Evolutionary conservation across 92 coral and sea anemone genomes (phyloP).

Genomic region (Phymanthus crucifer): DNA sequence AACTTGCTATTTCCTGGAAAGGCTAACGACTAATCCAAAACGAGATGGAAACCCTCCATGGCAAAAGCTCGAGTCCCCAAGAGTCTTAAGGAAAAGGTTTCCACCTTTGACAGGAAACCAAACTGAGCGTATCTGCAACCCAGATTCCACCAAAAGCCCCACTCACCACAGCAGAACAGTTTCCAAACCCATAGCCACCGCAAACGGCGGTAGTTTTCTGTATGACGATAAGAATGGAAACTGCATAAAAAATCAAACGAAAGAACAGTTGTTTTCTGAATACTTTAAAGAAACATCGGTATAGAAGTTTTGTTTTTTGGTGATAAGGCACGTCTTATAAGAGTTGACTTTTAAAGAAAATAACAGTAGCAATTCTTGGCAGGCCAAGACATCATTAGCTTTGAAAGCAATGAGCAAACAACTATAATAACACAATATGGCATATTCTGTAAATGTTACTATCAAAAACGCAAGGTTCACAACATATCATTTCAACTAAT

Average conservation of each 20-base stretch:
- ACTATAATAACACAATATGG: not conserved
- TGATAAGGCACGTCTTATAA: not conserved
- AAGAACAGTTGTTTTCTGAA: not conserved
- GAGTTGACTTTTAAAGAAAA: not conserved
- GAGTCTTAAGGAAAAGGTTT: constrained; percentile 25
- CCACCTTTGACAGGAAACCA: constrained; percentile 13
- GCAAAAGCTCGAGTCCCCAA: constrained; percentile 30
- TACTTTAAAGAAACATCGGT: constrained; percentile 45
- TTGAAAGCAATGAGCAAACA: not conserved
- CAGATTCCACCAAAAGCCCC: constrained; percentile 3
- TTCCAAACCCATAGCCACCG: not conserved
- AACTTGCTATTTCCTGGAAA: constrained; percentile 36
- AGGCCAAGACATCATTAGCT: constrained; percentile 10
- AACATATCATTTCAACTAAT: not conserved
- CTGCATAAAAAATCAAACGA: constrained; percentile 2
- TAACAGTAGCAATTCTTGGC: constrained; percentile 18
- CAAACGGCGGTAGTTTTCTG: constrained; percentile 1
- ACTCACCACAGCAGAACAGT: not conserved
- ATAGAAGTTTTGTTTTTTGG: not conserved
- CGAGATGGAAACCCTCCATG: constrained; percentile 18
- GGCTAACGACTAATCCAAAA: not conserved
- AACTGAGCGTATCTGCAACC: not conserved
- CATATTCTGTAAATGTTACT: not conserved
- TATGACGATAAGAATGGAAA: constrained; percentile 23
- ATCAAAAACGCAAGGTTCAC: not conserved